Conservation (phyloP, 2,113 vertebrate species). For the Grantiella picta region DNA sequence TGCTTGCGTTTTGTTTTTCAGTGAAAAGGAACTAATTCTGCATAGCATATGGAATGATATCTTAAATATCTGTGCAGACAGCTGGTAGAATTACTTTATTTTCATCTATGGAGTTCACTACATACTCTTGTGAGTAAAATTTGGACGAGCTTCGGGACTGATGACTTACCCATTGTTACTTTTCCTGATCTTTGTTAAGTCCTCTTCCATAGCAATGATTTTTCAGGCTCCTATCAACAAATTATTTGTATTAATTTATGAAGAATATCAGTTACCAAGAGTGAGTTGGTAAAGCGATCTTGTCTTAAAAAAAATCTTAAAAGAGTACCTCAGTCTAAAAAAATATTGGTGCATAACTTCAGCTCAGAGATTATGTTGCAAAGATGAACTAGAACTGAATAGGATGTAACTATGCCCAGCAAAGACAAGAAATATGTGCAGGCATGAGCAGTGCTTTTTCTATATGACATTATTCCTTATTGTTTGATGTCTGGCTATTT, state of each 20-base stretch:
- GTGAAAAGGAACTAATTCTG: constrained; percentile 6
- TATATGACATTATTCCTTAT: neutral
- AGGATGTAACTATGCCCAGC: neutral
- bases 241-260: neutral
- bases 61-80: constrained; percentile 33
- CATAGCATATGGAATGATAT: neutral
- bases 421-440: neutral
- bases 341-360: neutral
- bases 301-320: neutral
- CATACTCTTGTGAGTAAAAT: neutral
- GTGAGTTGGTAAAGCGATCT: neutral
- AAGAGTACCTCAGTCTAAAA: neutral
- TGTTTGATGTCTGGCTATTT: neutral
- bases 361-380: neutral
- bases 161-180: neutral
- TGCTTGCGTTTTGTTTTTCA: neutral
- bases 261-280: neutral
- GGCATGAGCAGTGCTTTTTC: neutral
- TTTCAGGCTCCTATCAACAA: neutral
- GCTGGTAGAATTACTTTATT: constrained; percentile 15
- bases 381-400: neutral
- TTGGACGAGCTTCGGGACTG: neutral
- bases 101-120: neutral
- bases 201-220: neutral
- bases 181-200: neutral